A percentile compares a stretch with the other conserved stretches of the same genome.
These are phyloP conservation scores for Parnassius orleans DNA, from an alignment of 2,888 invertebrate species.

Conservation along the genomic window DNA sequence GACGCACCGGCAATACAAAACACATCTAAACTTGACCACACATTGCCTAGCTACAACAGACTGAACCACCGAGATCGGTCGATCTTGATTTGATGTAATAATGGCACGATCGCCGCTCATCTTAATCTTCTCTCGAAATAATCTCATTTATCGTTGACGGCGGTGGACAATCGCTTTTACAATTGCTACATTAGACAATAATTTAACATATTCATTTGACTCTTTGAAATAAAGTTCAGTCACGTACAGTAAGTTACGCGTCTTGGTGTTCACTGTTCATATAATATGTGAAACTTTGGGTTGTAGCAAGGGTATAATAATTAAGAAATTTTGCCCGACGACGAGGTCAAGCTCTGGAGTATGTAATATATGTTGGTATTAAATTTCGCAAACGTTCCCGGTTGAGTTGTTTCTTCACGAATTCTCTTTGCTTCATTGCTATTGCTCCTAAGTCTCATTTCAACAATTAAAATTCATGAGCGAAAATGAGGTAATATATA, in stretches of 20 bases:
- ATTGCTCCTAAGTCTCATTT: background rate
- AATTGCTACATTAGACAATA: background rate
- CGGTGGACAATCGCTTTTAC: too few relatives aligned
- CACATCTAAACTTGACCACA: too few relatives aligned
- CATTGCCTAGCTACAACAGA: too few relatives aligned
- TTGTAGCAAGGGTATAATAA: background rate
- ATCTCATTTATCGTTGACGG: too few relatives aligned
- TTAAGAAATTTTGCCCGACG: slow-evolving; percentile 4
- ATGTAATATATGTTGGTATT: slow-evolving; percentile 12
- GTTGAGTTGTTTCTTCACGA: background rate
- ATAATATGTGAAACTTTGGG: background rate
- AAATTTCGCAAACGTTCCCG: slow-evolving; percentile 10
- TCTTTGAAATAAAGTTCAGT: background rate
- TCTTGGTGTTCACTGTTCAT: background rate
- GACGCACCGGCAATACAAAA: too few relatives aligned
- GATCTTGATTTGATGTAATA: too few relatives aligned
- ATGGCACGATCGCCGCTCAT: too few relatives aligned
- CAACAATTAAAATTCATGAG: too few relatives aligned
- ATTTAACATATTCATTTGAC: background rate
- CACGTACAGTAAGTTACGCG: slow-evolving; percentile 4
- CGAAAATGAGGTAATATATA: too few relatives aligned
- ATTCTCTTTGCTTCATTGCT: background rate
- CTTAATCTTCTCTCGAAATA: too few relatives aligned
- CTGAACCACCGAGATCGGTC: too few relatives aligned
- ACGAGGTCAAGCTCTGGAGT: background rate